Percentiles rank a stretch among this genome's conserved stretches.
phyloP scores from a whole-genome alignment of 2,113 vertebrate genomes.

The Microtus ochrogaster region DNA sequence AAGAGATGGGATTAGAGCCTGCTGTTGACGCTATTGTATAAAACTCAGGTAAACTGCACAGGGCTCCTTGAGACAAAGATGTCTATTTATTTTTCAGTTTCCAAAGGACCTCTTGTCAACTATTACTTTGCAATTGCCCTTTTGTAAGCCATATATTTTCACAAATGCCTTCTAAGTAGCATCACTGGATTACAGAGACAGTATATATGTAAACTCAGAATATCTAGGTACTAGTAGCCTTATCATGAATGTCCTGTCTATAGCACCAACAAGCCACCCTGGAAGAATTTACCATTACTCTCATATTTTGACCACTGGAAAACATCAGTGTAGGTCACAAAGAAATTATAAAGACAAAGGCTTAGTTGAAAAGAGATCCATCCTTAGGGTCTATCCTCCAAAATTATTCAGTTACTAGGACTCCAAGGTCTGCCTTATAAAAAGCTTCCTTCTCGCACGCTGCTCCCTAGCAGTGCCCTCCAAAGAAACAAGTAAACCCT shows the following conservation, averaged over 20 bases:
- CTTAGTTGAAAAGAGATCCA: not conserved
- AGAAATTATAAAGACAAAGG: slow-evolving; percentile 21
- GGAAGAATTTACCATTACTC: not conserved
- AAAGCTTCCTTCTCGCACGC: not conserved
- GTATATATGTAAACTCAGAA: not conserved
- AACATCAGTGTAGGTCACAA: not conserved
- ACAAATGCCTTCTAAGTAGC: slow-evolving; percentile 5
- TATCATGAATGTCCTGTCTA: not conserved
- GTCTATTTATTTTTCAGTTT: slow-evolving; percentile 18
- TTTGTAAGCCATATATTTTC: not conserved
- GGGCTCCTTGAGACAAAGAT: not conserved
- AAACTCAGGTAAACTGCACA: not conserved
- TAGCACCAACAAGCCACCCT: not conserved
- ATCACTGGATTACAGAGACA: not conserved
- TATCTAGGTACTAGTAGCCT: not conserved
- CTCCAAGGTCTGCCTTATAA: not conserved
- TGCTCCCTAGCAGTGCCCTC: not conserved
- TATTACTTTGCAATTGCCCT: not conserved
- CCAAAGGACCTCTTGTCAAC: slow-evolving; percentile 1
- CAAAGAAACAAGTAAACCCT: not conserved
- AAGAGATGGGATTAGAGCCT: not conserved
- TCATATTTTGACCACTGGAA: slow-evolving; percentile 19
- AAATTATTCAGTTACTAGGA: slow-evolving; percentile 37
- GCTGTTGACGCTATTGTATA: not conserved
- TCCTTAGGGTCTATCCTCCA: not conserved